phyloP scores from a whole-genome alignment of 2,797 vertebrate species.

The Pogoniulus pusillus region DNA sequence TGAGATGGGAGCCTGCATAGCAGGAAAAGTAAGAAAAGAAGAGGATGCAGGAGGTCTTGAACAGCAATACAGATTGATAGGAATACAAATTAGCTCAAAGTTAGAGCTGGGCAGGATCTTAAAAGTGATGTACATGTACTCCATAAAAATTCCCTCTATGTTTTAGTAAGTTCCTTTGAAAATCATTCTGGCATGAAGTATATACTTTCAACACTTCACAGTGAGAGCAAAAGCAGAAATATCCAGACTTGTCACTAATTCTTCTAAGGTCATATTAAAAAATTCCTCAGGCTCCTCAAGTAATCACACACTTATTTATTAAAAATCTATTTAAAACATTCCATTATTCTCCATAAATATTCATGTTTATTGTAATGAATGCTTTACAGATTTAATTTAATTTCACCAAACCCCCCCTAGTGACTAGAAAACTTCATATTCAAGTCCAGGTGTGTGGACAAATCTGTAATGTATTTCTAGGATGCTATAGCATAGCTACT shows the following conservation, averaged over 20 bases:
- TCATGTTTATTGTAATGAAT: conserved; percentile 37
- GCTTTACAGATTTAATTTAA: conserved; percentile 51
- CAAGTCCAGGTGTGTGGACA: conserved; percentile 36
- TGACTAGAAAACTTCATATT: conserved; percentile 32
- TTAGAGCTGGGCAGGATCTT: not conserved
- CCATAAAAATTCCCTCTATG: not conserved
- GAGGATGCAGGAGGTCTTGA: not conserved
- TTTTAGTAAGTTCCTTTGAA: not conserved
- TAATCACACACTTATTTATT: conserved; percentile 39
- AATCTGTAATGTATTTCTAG: conserved; percentile 38
- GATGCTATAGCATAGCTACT: conserved; percentile 15
- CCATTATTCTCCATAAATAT: conserved; percentile 57
- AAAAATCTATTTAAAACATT: conserved; percentile 46
- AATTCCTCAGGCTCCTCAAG: not conserved
- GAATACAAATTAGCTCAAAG: not conserved
- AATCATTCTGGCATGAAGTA: not conserved
- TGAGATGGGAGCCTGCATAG: not conserved
- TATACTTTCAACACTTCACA: not conserved
- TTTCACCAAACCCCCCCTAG: conserved; percentile 18
- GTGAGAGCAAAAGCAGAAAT: not conserved
- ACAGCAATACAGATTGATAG: not conserved
- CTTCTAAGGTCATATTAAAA: conserved; percentile 11
- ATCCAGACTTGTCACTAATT: not conserved
- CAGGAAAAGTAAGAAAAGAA: not conserved
- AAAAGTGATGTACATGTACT: not conserved